These are phyloP conservation scores for Drosophila novamexicana DNA, from an alignment of 1,140 invertebrate species.

Conservation along the genomic window DNA sequence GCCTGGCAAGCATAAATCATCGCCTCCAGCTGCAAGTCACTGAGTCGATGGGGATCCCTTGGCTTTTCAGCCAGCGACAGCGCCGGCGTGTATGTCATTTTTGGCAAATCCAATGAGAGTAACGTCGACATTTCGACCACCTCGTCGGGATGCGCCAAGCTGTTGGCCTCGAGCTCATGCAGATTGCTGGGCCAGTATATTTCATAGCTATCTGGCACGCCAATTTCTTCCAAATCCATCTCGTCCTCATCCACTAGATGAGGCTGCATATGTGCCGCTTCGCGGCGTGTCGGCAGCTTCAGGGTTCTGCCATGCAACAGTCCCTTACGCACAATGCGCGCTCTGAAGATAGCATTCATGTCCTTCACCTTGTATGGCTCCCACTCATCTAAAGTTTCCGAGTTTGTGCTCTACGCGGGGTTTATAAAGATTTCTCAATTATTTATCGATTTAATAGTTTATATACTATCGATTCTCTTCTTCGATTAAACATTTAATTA, in stretches of 20 bases:
- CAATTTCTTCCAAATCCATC: conserved; percentile 15
- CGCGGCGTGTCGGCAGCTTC: background rate
- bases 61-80: background rate
- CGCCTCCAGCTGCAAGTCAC: conserved; percentile 98
- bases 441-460: too few species aligned
- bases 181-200: background rate
- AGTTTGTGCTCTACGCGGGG: background rate
- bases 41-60: conserved; percentile 88
- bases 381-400: background rate
- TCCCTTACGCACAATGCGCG: background rate
- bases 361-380: background rate
- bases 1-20: conserved; percentile 98
- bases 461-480: too few species aligned
- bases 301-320: background rate
- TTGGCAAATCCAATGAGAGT: background rate
- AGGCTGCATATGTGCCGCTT: background rate
- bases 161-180: background rate
- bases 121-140: background rate
- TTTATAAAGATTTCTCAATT: background rate
- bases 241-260: conserved; percentile 10
- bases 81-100: background rate
- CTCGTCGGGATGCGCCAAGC: background rate
- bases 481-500: too few species aligned
- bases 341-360: background rate
- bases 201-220: background rate